These are phyloP conservation scores for Lepus timidus DNA, from an alignment of 2,113 vertebrate species.

Conservation along the genomic window DNA sequence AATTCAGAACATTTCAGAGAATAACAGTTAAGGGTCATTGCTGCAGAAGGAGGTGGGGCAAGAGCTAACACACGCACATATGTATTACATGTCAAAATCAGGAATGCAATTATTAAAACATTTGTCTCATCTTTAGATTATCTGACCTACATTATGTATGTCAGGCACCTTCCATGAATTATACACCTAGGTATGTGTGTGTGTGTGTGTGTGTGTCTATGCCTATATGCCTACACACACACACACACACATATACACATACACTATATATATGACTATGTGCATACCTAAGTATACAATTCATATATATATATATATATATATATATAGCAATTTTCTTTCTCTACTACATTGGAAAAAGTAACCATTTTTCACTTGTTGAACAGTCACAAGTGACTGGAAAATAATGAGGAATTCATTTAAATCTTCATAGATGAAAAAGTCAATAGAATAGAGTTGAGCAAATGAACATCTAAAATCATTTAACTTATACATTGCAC, in stretches of 20 bases:
- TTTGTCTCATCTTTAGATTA: neutral
- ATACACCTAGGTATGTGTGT: neutral
- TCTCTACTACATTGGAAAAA: neutral
- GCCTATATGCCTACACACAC: neutral
- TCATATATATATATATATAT: neutral
- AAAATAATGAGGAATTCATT: slow-evolving; percentile 58
- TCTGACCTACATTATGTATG: neutral
- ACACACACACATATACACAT: neutral
- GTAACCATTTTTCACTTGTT: slow-evolving; percentile 33
- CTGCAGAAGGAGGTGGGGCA: neutral
- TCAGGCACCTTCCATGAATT: neutral
- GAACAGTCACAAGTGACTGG: neutral
- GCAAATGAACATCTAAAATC: slow-evolving; percentile 59
- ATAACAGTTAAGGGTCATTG: neutral
- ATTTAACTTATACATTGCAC: slow-evolving; percentile 47
- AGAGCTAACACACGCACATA: neutral
- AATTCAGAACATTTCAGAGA: slow-evolving; percentile 34
- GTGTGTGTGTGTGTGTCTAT: neutral
- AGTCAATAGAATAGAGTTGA: neutral
- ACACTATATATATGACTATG: too few species aligned
- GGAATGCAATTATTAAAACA: neutral
- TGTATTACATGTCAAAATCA: neutral
- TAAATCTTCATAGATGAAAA: slow-evolving; percentile 54
- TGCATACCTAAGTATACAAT: too few species aligned
- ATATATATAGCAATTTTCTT: neutral